Conservation (phyloP, 2,113 vertebrate species). For the Scolopax mira region DNA sequence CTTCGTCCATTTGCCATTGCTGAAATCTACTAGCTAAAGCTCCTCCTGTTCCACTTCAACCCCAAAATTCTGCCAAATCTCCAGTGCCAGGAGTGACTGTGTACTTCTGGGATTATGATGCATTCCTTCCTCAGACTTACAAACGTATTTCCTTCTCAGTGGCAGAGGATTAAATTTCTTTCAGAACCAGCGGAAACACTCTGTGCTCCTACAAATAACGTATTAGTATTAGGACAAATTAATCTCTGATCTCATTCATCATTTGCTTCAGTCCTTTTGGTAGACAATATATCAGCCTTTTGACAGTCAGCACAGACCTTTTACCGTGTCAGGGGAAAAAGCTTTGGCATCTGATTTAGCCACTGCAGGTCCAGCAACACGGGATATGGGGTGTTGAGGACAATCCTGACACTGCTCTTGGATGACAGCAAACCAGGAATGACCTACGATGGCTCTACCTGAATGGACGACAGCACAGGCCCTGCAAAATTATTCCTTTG, state of each 20-base stretch:
- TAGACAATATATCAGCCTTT: background rate
- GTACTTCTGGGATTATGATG: slow-evolving; percentile 42
- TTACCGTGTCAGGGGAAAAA: background rate
- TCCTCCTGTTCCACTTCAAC: background rate
- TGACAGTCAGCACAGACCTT: background rate
- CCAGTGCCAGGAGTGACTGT: slow-evolving; percentile 5
- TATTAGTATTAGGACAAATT: slow-evolving; percentile 52
- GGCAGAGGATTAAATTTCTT: slow-evolving; percentile 57
- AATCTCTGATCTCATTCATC: slow-evolving; percentile 50
- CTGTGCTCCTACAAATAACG: slow-evolving; percentile 28
- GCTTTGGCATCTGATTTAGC: background rate
- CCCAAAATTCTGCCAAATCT: background rate
- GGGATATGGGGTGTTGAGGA: background rate
- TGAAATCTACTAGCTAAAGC: background rate
- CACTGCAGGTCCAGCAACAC: background rate
- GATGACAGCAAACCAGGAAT: background rate
- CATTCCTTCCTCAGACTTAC: slow-evolving; percentile 32
- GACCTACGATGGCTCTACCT: background rate
- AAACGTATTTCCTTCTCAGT: slow-evolving; percentile 56
- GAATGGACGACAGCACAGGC: background rate
- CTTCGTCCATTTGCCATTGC: background rate
- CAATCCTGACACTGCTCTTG: background rate
- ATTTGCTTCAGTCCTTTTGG: slow-evolving; percentile 13
- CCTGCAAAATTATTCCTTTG: background rate
- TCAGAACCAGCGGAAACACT: slow-evolving; percentile 51